Evolutionary conservation across 2,888 invertebrate species (phyloP).

Genomic region (Thysanoteuthis rhombus): DNA sequence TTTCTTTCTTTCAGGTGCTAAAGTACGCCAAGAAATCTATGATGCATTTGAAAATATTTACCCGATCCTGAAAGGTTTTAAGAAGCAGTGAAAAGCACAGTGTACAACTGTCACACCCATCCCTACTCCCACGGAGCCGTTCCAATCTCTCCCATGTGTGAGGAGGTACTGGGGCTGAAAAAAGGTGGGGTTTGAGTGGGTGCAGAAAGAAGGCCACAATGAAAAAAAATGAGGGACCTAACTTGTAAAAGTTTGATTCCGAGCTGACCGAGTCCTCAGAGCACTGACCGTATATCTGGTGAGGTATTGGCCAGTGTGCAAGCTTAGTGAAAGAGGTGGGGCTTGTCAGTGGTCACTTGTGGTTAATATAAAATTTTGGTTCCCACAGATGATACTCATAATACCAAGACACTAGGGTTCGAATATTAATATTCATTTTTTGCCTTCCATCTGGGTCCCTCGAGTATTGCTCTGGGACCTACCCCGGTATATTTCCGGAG

Average conservation of each 20-base stretch:
- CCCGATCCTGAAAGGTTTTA: constrained; percentile 92
- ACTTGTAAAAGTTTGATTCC: background rate
- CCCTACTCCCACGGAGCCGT: background rate
- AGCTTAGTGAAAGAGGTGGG: background rate
- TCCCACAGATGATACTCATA: no score
- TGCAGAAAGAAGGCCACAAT: background rate
- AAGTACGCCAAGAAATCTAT: constrained; percentile 87
- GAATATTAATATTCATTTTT: background rate
- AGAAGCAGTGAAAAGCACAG: constrained; percentile 72
- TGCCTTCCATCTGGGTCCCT: background rate
- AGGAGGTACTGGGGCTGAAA: background rate
- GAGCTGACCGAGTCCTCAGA: background rate
- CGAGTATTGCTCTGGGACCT: background rate
- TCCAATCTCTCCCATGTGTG: background rate
- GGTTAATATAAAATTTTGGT: no score
- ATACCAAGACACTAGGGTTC: background rate
- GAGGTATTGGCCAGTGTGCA: background rate
- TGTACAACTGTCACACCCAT: background rate
- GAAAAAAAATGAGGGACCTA: background rate
- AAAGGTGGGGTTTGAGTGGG: background rate
- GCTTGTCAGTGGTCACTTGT: background rate
- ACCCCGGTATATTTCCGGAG: background rate
- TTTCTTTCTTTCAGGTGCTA: constrained; percentile 78
- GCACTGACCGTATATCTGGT: background rate
- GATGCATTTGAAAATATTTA: constrained; percentile 95